These are phyloP conservation scores for Amazonetta brasiliensis DNA, from an alignment of 2,797 vertebrate species.

Conservation along the genomic window DNA sequence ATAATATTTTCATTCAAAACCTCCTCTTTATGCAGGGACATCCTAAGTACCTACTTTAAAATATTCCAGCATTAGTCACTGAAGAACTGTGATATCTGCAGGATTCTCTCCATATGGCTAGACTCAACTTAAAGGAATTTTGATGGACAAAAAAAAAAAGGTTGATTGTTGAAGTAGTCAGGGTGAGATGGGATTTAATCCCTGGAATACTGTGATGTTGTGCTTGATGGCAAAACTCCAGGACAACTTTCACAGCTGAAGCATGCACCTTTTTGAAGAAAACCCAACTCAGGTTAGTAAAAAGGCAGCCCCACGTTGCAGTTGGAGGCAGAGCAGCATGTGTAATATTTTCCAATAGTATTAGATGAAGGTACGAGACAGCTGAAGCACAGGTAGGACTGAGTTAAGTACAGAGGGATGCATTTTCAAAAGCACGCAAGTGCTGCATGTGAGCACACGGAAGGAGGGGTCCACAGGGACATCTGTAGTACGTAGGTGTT, in stretches of 20 bases:
- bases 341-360: not conserved
- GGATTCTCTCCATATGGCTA: not conserved
- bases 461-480: not conserved
- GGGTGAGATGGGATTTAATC: not conserved
- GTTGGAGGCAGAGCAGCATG: not conserved
- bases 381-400: not conserved
- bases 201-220: not conserved
- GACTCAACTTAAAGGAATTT: not conserved
- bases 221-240: not conserved
- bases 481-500: fast-evolving
- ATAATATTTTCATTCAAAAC: not conserved
- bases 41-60: not conserved
- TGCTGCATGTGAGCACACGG: not conserved
- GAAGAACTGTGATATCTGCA: not conserved
- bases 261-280: not conserved
- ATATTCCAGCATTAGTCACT: not conserved
- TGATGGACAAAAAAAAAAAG: not conserved
- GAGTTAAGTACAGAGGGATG: not conserved
- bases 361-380: not conserved
- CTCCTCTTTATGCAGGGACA: not conserved
- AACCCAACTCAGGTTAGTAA: not conserved
- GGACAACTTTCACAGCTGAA: not conserved
- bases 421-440: not conserved
- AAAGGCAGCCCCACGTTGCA: not conserved
- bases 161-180: not conserved